Evolutionary conservation across 2,113 vertebrate species (phyloP).

Genomic region (Cyanoliseus patagonus): DNA sequence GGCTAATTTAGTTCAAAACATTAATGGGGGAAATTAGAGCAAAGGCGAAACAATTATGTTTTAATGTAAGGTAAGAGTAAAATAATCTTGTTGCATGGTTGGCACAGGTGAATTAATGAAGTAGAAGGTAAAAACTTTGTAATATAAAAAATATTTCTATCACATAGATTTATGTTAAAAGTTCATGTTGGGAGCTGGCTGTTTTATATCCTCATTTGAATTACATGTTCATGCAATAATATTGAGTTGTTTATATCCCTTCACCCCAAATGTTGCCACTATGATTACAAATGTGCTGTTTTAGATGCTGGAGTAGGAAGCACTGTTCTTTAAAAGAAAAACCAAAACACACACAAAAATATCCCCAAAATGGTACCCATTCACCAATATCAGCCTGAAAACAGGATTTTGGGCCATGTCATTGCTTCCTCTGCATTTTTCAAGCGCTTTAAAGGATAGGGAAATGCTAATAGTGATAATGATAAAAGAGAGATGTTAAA

Average conservation of each 20-base stretch:
- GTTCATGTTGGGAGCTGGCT: background rate
- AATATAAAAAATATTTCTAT: background rate
- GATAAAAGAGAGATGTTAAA: background rate
- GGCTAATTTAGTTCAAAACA: constrained; percentile 14
- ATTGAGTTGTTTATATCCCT: background rate
- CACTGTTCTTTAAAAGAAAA: background rate
- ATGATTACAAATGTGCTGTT: background rate
- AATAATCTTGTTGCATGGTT: background rate
- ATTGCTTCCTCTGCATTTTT: background rate
- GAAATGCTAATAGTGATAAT: background rate
- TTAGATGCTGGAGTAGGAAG: background rate
- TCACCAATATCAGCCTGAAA: background rate
- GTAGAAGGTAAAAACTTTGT: background rate
- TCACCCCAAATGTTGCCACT: background rate
- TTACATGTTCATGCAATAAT: background rate
- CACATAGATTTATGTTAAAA: background rate
- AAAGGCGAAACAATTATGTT: background rate
- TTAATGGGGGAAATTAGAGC: background rate
- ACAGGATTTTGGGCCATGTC: background rate
- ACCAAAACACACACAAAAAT: background rate
- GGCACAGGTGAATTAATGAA: background rate
- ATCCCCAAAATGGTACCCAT: background rate
- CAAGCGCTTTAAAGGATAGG: background rate
- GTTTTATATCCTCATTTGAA: background rate
- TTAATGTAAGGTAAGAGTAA: background rate